Conservation (phyloP, 2,888 invertebrate genomes). For the Xestobium rufovillosum region DNA sequence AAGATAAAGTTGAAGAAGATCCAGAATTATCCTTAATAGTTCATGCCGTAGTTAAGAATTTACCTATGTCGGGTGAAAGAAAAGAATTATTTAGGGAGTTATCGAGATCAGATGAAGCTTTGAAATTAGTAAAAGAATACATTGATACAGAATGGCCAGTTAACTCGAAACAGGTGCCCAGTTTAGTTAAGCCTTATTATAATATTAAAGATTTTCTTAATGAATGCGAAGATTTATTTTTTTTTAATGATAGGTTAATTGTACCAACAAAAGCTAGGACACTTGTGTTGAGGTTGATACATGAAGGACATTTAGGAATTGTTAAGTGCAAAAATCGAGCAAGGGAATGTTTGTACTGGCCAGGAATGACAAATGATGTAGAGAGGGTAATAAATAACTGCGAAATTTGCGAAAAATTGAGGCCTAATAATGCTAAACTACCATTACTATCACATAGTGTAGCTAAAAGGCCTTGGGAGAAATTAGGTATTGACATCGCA, state of each 20-base stretch:
- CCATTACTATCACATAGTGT: not conserved
- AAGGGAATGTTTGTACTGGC: constrained; percentile 12
- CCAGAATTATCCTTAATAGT: constrained; percentile 13
- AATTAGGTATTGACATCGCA: constrained; percentile 19
- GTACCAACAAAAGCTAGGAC: no score
- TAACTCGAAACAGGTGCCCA: constrained; percentile 9
- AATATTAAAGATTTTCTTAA: no score
- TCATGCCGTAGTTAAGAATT: constrained; percentile 11
- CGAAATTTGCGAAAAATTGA: constrained; percentile 9
- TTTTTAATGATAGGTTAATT: constrained; percentile 22
- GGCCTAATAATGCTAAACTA: constrained; percentile 7
- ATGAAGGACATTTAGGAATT: constrained; percentile 14
- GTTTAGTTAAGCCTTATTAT: constrained; percentile 23
- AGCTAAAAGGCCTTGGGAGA: constrained; percentile 17
- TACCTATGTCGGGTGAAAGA: constrained; percentile 21
- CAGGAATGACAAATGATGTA: constrained; percentile 10
- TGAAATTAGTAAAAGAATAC: constrained; percentile 13
- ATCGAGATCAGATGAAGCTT: constrained; percentile 13
- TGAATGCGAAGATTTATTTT: constrained; percentile 24
- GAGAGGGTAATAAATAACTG: constrained; percentile 8
- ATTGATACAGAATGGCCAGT: constrained; percentile 20
- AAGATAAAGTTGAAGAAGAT: constrained; percentile 13
- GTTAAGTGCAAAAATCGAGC: constrained; percentile 11
- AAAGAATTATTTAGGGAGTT: constrained; percentile 14
- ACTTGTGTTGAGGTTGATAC: no score